Evolutionary conservation across 2,797 vertebrate species (phyloP).

Genomic region (Iguana delicatissima): DNA sequence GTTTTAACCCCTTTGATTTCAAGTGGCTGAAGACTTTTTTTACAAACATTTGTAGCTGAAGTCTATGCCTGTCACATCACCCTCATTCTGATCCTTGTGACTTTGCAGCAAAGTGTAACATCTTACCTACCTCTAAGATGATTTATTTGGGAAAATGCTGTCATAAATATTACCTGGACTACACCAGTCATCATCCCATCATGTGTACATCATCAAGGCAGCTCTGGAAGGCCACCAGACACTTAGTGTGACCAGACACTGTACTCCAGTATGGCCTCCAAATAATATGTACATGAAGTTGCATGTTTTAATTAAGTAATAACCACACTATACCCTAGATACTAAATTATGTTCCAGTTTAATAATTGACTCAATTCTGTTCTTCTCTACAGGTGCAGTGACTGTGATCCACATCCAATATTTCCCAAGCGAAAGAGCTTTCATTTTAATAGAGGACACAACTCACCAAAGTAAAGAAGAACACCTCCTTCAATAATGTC

Average conservation of each 20-base stretch:
- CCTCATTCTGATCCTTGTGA: neutral
- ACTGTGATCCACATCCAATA: neutral
- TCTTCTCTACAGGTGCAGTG: neutral
- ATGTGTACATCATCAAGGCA: neutral
- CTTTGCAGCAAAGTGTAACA: neutral
- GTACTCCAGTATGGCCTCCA: neutral
- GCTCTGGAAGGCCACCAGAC: neutral
- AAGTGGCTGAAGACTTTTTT: neutral
- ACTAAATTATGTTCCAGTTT: neutral
- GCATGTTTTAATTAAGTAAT: neutral
- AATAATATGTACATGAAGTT: neutral
- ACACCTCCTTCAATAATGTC: neutral
- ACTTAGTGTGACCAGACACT: neutral
- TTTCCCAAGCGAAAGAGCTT: neutral
- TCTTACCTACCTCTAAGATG: neutral
- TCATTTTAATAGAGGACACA: neutral
- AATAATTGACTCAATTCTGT: neutral
- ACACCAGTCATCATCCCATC: neutral
- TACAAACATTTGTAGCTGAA: neutral
- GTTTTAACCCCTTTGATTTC: neutral
- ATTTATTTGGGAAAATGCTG: neutral
- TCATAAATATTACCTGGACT: neutral
- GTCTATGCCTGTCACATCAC: neutral
- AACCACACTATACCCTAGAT: neutral
- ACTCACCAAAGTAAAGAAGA: neutral